Base-by-base conservation (phyloP, 2,113 vertebrate species). In the Agelaius tricolor region DNA sequence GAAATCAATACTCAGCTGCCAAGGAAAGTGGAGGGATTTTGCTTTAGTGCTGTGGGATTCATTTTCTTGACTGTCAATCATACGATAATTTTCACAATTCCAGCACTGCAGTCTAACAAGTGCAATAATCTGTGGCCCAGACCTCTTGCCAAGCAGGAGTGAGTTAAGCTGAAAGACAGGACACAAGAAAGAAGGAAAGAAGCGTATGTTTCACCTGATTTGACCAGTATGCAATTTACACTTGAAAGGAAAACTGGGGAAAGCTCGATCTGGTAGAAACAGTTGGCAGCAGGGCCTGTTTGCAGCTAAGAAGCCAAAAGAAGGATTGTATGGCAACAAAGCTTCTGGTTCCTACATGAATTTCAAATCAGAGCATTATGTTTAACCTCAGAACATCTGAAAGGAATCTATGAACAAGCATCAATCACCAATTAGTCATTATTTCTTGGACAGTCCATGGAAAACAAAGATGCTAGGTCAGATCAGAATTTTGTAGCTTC, bases 231-330 rank as follows among this genome's bases (percentile, higher is more conserved):
- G 90, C 68, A 86, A 91, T 90, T 94, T 78, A 92, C 90, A 91
- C 76, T 84, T 92, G 77, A 92, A 92, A 95, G 47, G 46, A 95
- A 96, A 94, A 81, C 84, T 78, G 74, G 55, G 19, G 86, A 94
- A 95, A 96, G 62, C 77, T 87, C 13, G 23, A 75, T 92, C 59
- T 87, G 77, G 83, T 94, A 90, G 81, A 47, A 96, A 82, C 58
- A 61, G 63, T 80, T 96, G 92, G 94, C 96, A 96, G 88, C 83
- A 79, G 52, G 33, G 76, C 65, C 80, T 94, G 90, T 96, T 97
- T 94, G 90, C 93, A 95, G 65, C 92, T 78, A 92, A 73, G 88
- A 87, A 90, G 87, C 92, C 96, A 94, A 91, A 87, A 94, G 90
- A 90, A 96, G 58, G 65, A 73, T 46, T 96, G 93, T 93, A 72